Evolutionary conservation across 2,113 vertebrate genomes (phyloP), one percentile per base, ranked within the genome.

Genomic region (Pycnonotus jocosus): DNA sequence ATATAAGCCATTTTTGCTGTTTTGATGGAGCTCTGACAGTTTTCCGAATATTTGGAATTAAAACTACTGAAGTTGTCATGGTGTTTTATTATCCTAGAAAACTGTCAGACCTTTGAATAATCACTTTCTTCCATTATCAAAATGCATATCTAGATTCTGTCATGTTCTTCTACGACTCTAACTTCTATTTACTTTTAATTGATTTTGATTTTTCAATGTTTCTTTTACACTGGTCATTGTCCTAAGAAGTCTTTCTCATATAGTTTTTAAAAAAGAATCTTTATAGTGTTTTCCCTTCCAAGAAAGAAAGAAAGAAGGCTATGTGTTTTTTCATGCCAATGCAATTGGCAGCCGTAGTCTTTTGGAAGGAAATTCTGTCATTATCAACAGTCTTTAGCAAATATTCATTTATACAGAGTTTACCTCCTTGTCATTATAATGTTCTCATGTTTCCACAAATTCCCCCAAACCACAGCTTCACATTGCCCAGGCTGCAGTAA

Each of bases 31-130:
- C 7, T 86, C 30, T 87, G 85, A 76, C 71, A 76, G 35, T 80
- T 88, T 40, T 56, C 72, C 69, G 64, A 92, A 90, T 89, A 92
- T 93, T 93, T 95, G 76, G 35, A 91, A 61, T 30, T 64, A 62
- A 83, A 93, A 18, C 4, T 23, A 73, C 31, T 86, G 91, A 90
- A 76, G 37, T 48, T 82, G 68, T 92, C 51, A 42, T 11, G 20
- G 44, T 48, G 7, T 58, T 92, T 80, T 93, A 73, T 81, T 58
- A 48, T 42, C 17, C 56, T 61, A 73, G 53, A 86, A 81, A 94
- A 61, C 28, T 62, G 48, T 37, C 51, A 70, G 48, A 71, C 27
- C 27, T 80, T 94, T 84, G 62, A 69, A 92, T 81, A 90, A 73
- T 60, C 23, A 81, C 14, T 68, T 71, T 90, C 9, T 57, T 77